Base-by-base conservation (phyloP, 2,888 invertebrate genomes). In the Lathronympha strigana region DNA sequence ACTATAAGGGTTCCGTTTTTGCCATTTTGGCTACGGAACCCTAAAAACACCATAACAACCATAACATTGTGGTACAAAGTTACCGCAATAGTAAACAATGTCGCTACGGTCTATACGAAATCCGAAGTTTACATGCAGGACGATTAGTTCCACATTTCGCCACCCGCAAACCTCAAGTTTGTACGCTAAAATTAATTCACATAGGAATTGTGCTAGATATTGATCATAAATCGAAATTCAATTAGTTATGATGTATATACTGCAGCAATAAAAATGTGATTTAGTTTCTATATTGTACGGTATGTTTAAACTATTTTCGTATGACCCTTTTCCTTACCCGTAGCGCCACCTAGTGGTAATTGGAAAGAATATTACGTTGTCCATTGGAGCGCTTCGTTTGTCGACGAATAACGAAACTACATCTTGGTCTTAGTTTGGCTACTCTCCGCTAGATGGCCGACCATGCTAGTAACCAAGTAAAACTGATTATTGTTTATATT, bases 261-360 rank as follows among this genome's bases (percentile, higher is more conserved):
- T 28, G 11, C 8, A 31, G 11, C 55, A 19, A 28, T 43, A 43
- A 17, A 43, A 31, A 54, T n/a, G 21, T 15, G 38, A 28, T 49
- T 49, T 33, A 3, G 6, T 43, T 31, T 28, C 19, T 3, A 43
- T 43, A 28, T 57, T 45, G 43, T 31, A 8, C 31, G 11, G 4
- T 17, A 40, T 31, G 9, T 57, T 13, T 4, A 28, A 15, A 9
- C 11, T 8, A 36, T 53, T 13, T 8, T 51, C 11, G 23, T 15
- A 19, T 8, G 19, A 6, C 0, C 0, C 15, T 23, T 6, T 21
- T 36, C 2, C 4, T 9, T 21, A 2, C 23, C 23, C 0, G 4
- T 50, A 31, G 50, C 57, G 63, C 63, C 57, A 63, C 57, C 63
- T 63, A 50, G 25, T n/a, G 23, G 13, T 19, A 1, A 11, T 1